These are phyloP conservation scores for Nipponia nippon DNA, from an alignment of 2,113 vertebrate species.

Conservation along the genomic window DNA sequence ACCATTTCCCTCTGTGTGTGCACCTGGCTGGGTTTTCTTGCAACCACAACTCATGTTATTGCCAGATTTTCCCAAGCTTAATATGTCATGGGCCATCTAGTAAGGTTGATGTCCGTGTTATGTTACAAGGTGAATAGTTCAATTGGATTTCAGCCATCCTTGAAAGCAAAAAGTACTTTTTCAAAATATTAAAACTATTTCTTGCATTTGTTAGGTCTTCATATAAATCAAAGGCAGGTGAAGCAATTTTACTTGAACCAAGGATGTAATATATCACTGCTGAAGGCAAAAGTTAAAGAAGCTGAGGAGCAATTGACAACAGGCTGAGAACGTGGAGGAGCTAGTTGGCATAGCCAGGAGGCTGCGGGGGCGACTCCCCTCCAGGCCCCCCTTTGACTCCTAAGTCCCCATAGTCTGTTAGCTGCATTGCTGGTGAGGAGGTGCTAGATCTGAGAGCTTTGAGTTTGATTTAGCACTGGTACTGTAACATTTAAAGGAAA, in stretches of 20 bases:
- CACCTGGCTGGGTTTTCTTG: not conserved
- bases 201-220: not conserved
- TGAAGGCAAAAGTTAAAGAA: not conserved
- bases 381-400: not conserved
- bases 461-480: not conserved
- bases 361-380: not conserved
- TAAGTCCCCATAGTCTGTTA: not conserved
- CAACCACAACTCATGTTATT: not conserved
- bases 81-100: not conserved
- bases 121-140: not conserved
- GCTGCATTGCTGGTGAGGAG: not conserved
- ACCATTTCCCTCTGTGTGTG: not conserved
- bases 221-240: not conserved
- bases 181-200: not conserved
- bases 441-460: not conserved
- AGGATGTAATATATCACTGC: not conserved
- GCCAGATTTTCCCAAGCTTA: not conserved
- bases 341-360: not conserved
- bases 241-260: not conserved
- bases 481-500: conserved; percentile 10
- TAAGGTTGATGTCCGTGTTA: not conserved
- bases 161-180: not conserved
- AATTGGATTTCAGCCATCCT: not conserved
- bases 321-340: not conserved
- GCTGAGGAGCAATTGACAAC: not conserved